A percentile compares a stretch with the other conserved stretches of the same genome.
Evolutionary conservation across 2,797 vertebrate species (phyloP).

Genomic region (Picus viridis): DNA sequence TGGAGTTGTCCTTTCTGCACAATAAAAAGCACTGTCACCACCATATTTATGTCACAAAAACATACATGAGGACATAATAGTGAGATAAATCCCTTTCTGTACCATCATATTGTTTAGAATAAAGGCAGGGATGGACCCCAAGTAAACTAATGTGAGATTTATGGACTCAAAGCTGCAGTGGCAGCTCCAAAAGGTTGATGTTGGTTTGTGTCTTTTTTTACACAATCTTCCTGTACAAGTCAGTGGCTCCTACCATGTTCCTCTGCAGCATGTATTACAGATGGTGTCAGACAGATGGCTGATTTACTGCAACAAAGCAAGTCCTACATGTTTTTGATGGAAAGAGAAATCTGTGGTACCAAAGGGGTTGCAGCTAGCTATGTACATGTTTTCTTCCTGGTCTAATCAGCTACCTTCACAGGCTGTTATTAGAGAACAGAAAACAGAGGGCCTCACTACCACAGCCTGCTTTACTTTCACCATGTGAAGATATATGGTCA

Average conservation of each 20-base stretch:
- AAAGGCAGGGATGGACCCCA: background rate
- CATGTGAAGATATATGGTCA: background rate
- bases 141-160: background rate
- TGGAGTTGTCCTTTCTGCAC: background rate
- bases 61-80: background rate
- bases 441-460: background rate
- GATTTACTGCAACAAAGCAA: background rate
- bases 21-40: background rate
- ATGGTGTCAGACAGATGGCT: background rate
- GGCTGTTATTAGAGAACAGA: background rate
- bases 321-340: background rate
- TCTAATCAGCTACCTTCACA: background rate
- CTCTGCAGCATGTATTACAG: background rate
- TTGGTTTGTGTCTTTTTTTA: background rate
- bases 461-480: background rate
- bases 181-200: accelerated
- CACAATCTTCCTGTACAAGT: background rate
- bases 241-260: background rate
- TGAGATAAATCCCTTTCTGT: background rate
- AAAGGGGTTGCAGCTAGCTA: background rate
- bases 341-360: background rate
- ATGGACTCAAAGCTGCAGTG: background rate
- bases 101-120: background rate
- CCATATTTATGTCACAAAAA: background rate
- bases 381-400: background rate